Base-by-base conservation (phyloP, 2,797 vertebrate genomes). In the Perodicticus potto region DNA sequence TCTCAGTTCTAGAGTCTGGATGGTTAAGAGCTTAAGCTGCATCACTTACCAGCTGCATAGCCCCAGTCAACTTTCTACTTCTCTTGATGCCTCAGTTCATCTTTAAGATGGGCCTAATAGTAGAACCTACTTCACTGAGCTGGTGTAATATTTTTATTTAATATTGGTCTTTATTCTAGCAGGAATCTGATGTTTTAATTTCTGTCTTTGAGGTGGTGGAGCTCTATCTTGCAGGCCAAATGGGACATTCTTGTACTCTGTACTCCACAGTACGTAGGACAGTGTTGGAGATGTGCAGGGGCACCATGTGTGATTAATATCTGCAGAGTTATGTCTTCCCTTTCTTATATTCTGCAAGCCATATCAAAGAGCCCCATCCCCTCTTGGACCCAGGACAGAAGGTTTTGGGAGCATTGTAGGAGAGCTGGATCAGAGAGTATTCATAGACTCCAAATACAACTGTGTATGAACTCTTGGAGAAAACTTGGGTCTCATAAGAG, bases 81-180 rank as follows among this genome's bases (percentile, higher is more conserved):
- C 27, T 83, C 63, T 77, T 27, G n/a, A 70, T 63, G 9, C 11
- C 29, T 88, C 67, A 23, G 55, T 93, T 80, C 80, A 49, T 65
- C 27, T 82, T 45, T 88, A 61, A 69, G 67, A 85, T 67, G 34
- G 55, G 23, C 23, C 49, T 70, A 49, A 63, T 72, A 32, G 49
- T 23, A 55, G 59, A 45, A 65, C 27, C 53, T 81, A 72, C n/a
- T 61, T 93, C 22, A 93, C 20, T 90, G 59, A 61, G 27, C 76
- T 84, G 57, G 32, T 63, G 9, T 23, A 61, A 86, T 57, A 40
- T 37, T 95, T 86, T 88, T 63, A 32, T 43, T 45, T 67, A 34
- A 74, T 83, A 22, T 14, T 91, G 63, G 61, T 89, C 80, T 93
- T 91, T 29, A 63, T 72, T 77, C 59, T 59, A 89, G 7, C 49